Percentiles rank a stretch among this genome's conserved stretches.
phyloP scores from a whole-genome alignment of 2,797 vertebrate genomes.

The Poeciliopsis gracilis region DNA sequence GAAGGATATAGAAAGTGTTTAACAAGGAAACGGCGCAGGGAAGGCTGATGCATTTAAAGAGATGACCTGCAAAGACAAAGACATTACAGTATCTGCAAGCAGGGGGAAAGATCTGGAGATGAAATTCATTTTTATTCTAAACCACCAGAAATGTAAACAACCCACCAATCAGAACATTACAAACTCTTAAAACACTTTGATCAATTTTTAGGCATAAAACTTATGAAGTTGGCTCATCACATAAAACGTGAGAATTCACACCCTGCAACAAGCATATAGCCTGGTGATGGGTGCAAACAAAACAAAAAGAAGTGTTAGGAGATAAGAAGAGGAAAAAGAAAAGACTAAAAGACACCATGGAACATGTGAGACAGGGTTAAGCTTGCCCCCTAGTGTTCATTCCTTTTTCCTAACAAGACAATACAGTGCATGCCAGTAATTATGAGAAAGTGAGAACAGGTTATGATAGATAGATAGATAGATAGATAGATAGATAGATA shows the following conservation, averaged over 20 bases:
- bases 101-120: slow-evolving; percentile 21
- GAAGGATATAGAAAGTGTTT: slow-evolving; percentile 9
- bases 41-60: slow-evolving; percentile 26
- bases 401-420: slow-evolving; percentile 41
- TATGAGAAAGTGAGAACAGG: neutral
- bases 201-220: slow-evolving; percentile 55
- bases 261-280: slow-evolving; percentile 22
- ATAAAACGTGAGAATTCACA: slow-evolving; percentile 21
- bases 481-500: slow-evolving; percentile 4
- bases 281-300: slow-evolving; percentile 15
- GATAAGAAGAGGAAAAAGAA: slow-evolving; percentile 23
- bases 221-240: slow-evolving; percentile 37
- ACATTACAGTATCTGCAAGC: slow-evolving; percentile 13
- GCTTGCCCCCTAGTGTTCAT: slow-evolving; percentile 84
- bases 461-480: neutral
- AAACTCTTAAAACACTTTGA: slow-evolving; percentile 36
- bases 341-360: slow-evolving; percentile 43
- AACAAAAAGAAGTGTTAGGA: slow-evolving; percentile 24
- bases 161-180: slow-evolving; percentile 56
- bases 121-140: slow-evolving; percentile 63
- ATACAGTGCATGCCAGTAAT: slow-evolving; percentile 36
- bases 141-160: slow-evolving; percentile 40
- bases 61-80: slow-evolving; percentile 27
- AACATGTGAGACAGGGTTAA: slow-evolving; percentile 71
- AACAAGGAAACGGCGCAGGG: slow-evolving; percentile 13